These are phyloP conservation scores for Micromys minutus DNA, from an alignment of 2,113 vertebrate species.

Conservation along the genomic window DNA sequence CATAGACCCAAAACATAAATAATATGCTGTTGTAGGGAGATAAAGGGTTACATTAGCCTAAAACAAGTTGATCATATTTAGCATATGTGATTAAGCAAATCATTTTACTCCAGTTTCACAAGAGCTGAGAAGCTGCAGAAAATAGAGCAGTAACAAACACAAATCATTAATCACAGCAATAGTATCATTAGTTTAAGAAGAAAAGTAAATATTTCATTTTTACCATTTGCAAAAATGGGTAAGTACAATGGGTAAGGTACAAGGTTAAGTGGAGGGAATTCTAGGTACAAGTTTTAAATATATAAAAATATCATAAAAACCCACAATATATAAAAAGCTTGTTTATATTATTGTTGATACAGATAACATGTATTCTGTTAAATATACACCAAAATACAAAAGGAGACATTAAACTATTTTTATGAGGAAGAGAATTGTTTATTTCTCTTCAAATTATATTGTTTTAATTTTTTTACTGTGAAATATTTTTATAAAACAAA, in stretches of 20 bases:
- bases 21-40: background rate
- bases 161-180: background rate
- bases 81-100: background rate
- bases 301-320: background rate
- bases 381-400: background rate
- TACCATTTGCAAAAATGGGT: background rate
- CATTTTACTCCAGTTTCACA: background rate
- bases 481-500: background rate
- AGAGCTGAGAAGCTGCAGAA: background rate
- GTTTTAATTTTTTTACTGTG: background rate
- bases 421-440: background rate
- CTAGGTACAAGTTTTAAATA: background rate
- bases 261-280: background rate
- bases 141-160: background rate
- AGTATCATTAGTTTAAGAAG: background rate
- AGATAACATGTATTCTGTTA: background rate
- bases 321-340: background rate
- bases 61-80: background rate
- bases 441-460: background rate
- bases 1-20: background rate
- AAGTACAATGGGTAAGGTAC: background rate
- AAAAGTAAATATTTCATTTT: background rate
- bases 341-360: background rate
- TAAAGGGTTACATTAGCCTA: background rate
- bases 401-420: too few species aligned